phyloP scores from a whole-genome alignment of 2,113 vertebrate species.

The Colius striatus region DNA sequence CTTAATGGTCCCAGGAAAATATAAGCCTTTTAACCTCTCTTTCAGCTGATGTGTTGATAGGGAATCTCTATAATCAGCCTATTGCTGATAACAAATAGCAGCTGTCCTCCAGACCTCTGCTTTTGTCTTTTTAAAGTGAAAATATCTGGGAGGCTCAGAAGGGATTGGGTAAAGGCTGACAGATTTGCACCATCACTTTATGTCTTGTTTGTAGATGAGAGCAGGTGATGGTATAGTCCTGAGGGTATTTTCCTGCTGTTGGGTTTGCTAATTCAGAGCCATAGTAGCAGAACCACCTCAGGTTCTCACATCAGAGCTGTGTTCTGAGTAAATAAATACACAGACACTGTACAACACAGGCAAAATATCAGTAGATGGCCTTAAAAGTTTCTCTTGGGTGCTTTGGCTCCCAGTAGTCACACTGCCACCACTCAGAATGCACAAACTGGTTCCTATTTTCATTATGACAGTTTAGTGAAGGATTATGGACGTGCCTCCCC shows the following conservation, averaged over 20 bases:
- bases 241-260: background rate
- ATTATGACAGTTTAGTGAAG: background rate
- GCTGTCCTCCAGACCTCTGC: rapidly evolving
- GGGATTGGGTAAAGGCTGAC: background rate
- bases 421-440: background rate
- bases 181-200: background rate
- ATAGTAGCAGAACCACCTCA: background rate
- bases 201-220: background rate
- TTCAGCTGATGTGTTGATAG: background rate
- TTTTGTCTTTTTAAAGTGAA: background rate
- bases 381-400: background rate
- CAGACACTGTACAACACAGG: no score
- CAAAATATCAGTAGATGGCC: background rate
- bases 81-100: background rate
- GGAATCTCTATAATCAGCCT: background rate
- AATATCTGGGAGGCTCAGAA: background rate
- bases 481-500: background rate
- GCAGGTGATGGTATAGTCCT: background rate
- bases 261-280: background rate
- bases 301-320: background rate
- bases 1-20: background rate
- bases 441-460: background rate
- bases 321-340: background rate
- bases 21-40: background rate
- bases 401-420: background rate